A percentile compares a stretch with the other conserved stretches of the same genome.
Evolutionary conservation across 2,888 invertebrate genomes (phyloP).

Genomic region (Criorhina ranunculi): DNA sequence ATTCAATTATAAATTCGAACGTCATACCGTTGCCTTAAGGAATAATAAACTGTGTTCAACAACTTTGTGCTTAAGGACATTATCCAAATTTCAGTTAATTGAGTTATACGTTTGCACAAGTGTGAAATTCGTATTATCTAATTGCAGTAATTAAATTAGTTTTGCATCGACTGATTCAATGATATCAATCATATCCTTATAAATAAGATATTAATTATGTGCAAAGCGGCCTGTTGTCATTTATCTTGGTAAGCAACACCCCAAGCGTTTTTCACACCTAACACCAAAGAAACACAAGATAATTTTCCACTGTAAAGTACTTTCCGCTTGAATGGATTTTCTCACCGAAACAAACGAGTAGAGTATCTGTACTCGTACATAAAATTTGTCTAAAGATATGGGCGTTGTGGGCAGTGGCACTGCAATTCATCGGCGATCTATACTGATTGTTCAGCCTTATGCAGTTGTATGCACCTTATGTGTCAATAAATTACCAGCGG

Average conservation of each 20-base stretch:
- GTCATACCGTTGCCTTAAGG: too few species aligned
- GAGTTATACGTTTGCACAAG: too few species aligned
- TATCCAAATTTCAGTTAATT: too few species aligned
- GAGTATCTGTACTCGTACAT: conserved; percentile 31
- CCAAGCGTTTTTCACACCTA: background rate
- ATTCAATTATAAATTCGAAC: too few species aligned
- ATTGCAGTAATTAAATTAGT: background rate
- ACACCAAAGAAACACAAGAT: background rate
- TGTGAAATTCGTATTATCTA: too few species aligned
- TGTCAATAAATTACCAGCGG: conserved; percentile 60
- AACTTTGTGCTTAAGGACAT: too few species aligned
- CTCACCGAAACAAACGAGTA: conserved; percentile 24
- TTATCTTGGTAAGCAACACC: conserved; percentile 19
- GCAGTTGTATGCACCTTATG: conserved; percentile 34
- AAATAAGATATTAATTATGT: conserved; percentile 17
- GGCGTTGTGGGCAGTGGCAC: conserved; percentile 56
- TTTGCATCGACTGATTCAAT: background rate
- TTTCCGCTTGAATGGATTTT: conserved; percentile 52
- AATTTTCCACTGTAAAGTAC: background rate
- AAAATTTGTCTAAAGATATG: conserved; percentile 53
- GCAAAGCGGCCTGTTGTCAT: conserved; percentile 12
- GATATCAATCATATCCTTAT: background rate
- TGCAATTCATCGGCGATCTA: conserved; percentile 25
- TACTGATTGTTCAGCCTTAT: conserved; percentile 44
- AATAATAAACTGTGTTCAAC: too few species aligned